Percentiles rank a stretch among this genome's conserved stretches.
Evolutionary conservation across 2,113 vertebrate species (phyloP).

Genomic region (Macrotis lagotis): DNA sequence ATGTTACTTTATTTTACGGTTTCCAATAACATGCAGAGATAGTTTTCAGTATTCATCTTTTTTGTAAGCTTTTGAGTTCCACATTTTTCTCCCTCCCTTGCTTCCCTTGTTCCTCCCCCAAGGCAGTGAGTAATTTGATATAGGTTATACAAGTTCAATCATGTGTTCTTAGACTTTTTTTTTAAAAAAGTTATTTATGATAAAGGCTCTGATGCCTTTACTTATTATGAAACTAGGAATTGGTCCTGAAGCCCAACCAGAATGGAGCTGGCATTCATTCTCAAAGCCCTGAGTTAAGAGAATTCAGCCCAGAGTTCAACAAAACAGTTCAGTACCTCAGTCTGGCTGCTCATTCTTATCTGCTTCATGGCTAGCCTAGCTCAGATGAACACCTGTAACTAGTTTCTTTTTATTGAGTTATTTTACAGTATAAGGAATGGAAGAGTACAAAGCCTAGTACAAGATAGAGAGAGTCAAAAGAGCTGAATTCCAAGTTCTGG

Average conservation of each 20-base stretch:
- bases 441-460: neutral
- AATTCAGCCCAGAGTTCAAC: neutral
- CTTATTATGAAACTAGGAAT: neutral
- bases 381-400: neutral
- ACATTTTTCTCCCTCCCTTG: no score
- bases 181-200: neutral
- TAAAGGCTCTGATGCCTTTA: neutral
- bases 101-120: no score
- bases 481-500: neutral
- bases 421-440: neutral
- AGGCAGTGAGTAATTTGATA: no score
- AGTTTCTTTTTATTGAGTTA: neutral
- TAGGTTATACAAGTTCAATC: no score
- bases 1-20: no score
- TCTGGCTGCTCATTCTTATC: neutral
- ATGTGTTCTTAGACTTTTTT: neutral
- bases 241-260: neutral
- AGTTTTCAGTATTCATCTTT: no score
- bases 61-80: no score
- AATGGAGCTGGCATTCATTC: neutral
- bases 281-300: neutral
- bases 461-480: neutral
- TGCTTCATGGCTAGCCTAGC: neutral
- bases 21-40: no score
- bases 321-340: neutral